These are phyloP conservation scores for Drosophila watanabei DNA, from an alignment of 1,140 invertebrate genomes.

Conservation along the genomic window DNA sequence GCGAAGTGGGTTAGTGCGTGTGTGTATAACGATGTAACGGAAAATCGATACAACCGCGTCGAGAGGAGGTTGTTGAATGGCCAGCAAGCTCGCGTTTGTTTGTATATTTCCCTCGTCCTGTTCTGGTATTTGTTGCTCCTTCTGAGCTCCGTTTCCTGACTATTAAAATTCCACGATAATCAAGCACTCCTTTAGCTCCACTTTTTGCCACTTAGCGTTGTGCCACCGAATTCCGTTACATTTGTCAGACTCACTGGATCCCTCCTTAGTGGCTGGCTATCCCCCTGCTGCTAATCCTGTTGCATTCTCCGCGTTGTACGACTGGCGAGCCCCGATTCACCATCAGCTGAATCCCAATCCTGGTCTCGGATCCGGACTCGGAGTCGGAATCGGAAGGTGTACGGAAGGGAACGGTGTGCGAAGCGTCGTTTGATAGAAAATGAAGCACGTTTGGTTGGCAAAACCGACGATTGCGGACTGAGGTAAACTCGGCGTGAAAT, in stretches of 20 bases:
- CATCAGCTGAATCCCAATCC: conserved; percentile 29
- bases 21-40: conserved; percentile 81
- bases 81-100: conserved; percentile 24
- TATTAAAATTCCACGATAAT: conserved; percentile 10
- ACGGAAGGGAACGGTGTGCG: conserved; percentile 48
- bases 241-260: background rate
- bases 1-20: conserved; percentile 77
- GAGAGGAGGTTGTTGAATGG: conserved; percentile 71
- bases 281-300: conserved; percentile 10
- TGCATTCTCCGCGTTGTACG: conserved; percentile 30
- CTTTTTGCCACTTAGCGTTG: conserved; percentile 9
- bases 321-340: conserved; percentile 26
- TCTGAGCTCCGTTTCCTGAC: background rate
- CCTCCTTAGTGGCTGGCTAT: conserved; percentile 2
- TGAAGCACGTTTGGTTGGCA: conserved; percentile 80
- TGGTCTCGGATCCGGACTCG: conserved; percentile 23
- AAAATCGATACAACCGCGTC: conserved; percentile 72
- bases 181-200: background rate
- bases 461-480: conserved; percentile 79
- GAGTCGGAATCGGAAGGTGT: conserved; percentile 31
- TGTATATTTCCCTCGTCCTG: conserved; percentile 17
- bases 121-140: conserved; percentile 39
- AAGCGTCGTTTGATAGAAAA: conserved; percentile 35
- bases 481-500: conserved; percentile 35
- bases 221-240: conserved; percentile 22